Base-by-base conservation (phyloP, 1,140 invertebrate species). In the Drosophila fuyamai region DNA sequence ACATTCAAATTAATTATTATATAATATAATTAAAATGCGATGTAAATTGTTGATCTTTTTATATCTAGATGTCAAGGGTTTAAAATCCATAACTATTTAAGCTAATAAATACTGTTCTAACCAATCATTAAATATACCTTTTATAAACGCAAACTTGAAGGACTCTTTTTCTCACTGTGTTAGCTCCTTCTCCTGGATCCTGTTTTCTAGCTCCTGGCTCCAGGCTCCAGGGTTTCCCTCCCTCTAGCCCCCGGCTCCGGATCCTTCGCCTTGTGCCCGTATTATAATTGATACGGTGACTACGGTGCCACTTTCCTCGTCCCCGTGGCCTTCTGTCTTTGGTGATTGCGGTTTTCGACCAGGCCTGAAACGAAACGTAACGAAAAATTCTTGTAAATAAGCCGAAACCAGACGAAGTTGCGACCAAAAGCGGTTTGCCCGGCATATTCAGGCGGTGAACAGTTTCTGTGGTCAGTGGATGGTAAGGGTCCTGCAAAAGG, bases 271-370 rank as follows among this genome's bases (percentile, higher is more conserved):
- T 70, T 70, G 66, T 29, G 67, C 83, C 84, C 83, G 83, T 88
- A 88, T 89, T 89, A 80, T 89, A 89, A 89, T 86, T 86, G 83
- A 86, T 88, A 88, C 79, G 79, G 88, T 86, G 76, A 81, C 73
- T 80, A 67, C 68, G 50, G 57, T 48, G 54, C 65, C 51, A 47
- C 23, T 51, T 13, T 16, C 35, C n/a, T 29, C 41, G 12, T 46
- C 35, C 14, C 23, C 10, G 14, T 36, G 46, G 51, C 56, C 50
- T 56, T 32, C 29, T 35, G 41, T 44, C 35, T 59, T 54, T 47
- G 56, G 32, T 53, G 59, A 48, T 29, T 58, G 16, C 32, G 48
- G 48, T 41, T 68, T 53, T 48, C 9, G 47, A 70, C 65, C 74
- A 51, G 67, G 76, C 79, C 76, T 76, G 74, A 60, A 84, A 61